phyloP scores from a whole-genome alignment of 1,140 invertebrate species.

The Lepidurus arcticus region DNA sequence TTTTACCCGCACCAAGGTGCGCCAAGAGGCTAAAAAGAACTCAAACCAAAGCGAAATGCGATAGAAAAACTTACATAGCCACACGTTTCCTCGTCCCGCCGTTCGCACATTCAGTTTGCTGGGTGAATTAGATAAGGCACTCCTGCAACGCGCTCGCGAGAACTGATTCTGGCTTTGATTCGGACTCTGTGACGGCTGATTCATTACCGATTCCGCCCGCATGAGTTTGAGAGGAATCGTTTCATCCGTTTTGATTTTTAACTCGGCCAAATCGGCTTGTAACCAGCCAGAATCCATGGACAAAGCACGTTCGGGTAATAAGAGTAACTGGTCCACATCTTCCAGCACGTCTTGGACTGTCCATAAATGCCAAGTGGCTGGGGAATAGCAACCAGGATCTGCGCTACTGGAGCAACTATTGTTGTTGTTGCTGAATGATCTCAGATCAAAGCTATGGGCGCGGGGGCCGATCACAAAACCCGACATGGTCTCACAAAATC shows the following conservation, averaged over 20 bases:
- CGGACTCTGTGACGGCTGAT: not conserved
- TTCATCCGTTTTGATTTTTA: constrained; percentile 15
- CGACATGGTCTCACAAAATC: not conserved
- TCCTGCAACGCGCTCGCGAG: not conserved
- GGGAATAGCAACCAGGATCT: not conserved
- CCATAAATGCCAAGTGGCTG: constrained; percentile 8
- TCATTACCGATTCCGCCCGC: not conserved
- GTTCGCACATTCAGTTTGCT: constrained; percentile 4
- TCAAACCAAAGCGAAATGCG: not conserved
- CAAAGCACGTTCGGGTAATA: constrained; percentile 30
- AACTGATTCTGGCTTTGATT: not conserved
- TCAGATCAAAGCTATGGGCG: not conserved
- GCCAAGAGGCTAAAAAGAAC: not conserved
- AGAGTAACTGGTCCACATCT: constrained; percentile 32
- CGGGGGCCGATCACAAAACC: not conserved
- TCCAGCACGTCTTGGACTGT: constrained; percentile 16
- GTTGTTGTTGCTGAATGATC: not conserved
- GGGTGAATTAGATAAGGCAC: not conserved
- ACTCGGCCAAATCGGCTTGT: constrained; percentile 28
- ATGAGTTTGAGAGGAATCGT: not conserved
- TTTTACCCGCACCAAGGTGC: not conserved
- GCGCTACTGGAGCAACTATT: not conserved
- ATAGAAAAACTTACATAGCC: not conserved
- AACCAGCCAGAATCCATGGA: constrained; percentile 33
- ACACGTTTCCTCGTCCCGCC: not conserved